Evolutionary conservation across 2,888 invertebrate species (phyloP), one percentile per base, ranked within the genome.

Genomic region (Cephus sareptanus): DNA sequence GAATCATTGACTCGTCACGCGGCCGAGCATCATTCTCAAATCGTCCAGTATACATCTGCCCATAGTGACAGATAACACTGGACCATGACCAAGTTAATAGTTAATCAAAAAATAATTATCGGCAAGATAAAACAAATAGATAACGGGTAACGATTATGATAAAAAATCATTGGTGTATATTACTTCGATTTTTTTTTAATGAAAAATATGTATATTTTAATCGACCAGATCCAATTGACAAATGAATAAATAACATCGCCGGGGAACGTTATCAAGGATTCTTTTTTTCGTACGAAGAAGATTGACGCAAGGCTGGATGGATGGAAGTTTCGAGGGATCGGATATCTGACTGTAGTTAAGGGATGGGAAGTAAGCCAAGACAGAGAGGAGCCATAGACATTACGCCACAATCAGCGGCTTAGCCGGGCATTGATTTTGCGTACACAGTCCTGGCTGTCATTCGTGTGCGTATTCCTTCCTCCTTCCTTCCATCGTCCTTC

Each of bases 391-490:
- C 15, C 74, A n/a, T 30, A 30, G 37, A 74, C 76, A 76, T 79
- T 79, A 79, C 79, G 84, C 84, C 83, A 85, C 86, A 87, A 88
- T 88, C 87, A 85, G 85, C 84, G 85, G 85, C 86, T 87, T 86
- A 87, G 87, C 88, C 81, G 83, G 84, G 84, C 87, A 89, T 90
- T 89, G 89, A 91, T 90, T 90, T 90, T 88, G 87, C 88, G 85
- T 87, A 85, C 83, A 87, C 86, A 83, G 82, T 82, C 81, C 81
- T 83, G 83, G 80, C 81, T 85, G 85, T 88, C 87, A 87, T 86
- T 87, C 86, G 87, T 87, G 86, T 86, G 83, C 77, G 84, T 83
- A 81, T 82, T 80, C 79, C 80, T 81, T 82, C 82, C 83, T 83
- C 82, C 81, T 83, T 82, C 56, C 56, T 56, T 23, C 56, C 56